Evolutionary conservation across 2,797 vertebrate genomes (phyloP).

Genomic region (Acridotheres tristis): DNA sequence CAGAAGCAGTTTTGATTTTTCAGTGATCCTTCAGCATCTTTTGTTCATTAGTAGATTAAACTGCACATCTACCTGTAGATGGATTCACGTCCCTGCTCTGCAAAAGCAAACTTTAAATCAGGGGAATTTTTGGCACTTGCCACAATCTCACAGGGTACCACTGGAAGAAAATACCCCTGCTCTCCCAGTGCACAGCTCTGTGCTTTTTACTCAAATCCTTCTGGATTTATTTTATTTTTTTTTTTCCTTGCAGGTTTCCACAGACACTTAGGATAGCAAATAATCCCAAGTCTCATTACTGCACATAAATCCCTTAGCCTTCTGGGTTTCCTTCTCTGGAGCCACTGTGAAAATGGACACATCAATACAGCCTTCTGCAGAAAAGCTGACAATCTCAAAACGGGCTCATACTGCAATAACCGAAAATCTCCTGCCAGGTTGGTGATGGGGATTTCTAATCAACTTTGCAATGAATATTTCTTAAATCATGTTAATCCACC

Average conservation of each 20-base stretch:
- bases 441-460: constrained; percentile 60
- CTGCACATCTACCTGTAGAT: background rate
- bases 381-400: constrained; percentile 54
- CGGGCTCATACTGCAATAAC: constrained; percentile 35
- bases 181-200: background rate
- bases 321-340: background rate
- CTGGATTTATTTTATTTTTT: too few relatives aligned
- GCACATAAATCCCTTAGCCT: background rate
- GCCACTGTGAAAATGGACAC: constrained; percentile 31
- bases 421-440: constrained; percentile 59
- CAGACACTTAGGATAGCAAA: background rate
- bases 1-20: background rate
- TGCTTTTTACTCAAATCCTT: background rate
- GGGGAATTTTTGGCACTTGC: background rate
- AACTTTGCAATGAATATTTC: constrained; percentile 59
- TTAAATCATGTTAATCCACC: constrained; percentile 65
- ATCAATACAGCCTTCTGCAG: constrained; percentile 27
- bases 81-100: background rate
- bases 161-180: background rate
- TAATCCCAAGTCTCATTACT: background rate
- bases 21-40: background rate
- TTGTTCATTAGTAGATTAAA: background rate
- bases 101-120: background rate
- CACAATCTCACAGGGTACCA: background rate
- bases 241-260: background rate